These are phyloP conservation scores for Ctenomys sociabilis DNA, from an alignment of 2,113 vertebrate species.

Conservation along the genomic window DNA sequence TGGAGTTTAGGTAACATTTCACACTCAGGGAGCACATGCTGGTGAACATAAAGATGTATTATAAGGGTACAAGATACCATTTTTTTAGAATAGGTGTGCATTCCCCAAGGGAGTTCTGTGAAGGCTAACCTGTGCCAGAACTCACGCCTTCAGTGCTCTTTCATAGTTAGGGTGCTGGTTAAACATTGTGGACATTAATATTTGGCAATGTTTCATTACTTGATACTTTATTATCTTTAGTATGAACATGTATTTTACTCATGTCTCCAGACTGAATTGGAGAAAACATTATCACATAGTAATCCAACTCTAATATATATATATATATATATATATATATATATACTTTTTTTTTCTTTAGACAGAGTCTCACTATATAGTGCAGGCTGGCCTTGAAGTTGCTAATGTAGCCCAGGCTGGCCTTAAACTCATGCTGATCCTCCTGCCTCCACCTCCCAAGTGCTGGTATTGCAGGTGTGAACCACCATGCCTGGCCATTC, in stretches of 20 bases:
- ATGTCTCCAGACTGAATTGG: neutral
- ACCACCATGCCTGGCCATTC: neutral
- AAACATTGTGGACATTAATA: neutral
- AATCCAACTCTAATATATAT: neutral
- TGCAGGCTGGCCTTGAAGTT: neutral
- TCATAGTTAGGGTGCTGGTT: neutral
- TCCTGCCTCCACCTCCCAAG: neutral
- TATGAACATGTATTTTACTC: neutral
- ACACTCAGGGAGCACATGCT: no score
- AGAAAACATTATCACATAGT: constrained; percentile 4
- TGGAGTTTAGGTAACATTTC: neutral
- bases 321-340: no score
- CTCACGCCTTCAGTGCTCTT: neutral
- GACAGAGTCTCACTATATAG: neutral
- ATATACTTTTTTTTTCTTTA: no score
- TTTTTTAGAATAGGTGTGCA: neutral
- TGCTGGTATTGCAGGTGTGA: neutral
- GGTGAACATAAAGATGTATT: constrained; percentile 2
- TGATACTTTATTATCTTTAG: neutral
- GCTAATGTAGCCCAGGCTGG: neutral
- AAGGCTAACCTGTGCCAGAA: neutral
- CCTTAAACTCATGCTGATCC: neutral
- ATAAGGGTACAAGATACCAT: neutral
- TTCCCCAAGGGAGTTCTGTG: neutral
- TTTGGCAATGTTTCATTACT: neutral